A percentile compares a stretch with the other conserved stretches of the same genome.
Conservation (phyloP, 2,113 vertebrate species). For the Amphilophus citrinellus region DNA sequence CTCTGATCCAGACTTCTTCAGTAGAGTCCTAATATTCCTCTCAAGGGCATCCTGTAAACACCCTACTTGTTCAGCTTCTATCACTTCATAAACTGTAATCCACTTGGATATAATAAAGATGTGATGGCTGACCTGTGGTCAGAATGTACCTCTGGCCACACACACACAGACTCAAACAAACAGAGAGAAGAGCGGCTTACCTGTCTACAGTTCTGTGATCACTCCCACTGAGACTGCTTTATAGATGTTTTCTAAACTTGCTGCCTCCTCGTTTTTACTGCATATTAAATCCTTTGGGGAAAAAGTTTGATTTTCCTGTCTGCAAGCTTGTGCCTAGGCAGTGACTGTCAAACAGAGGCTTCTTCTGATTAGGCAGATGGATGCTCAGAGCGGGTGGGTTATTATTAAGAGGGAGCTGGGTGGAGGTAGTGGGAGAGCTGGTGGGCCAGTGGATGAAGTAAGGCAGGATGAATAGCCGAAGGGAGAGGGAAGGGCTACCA, state of each 20-base stretch:
- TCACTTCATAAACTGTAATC: conserved; percentile 25
- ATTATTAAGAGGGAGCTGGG: conserved; percentile 56
- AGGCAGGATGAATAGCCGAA: conserved; percentile 56
- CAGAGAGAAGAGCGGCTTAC: conserved; percentile 53
- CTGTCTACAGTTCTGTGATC: conserved; percentile 53
- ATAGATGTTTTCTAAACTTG: conserved; percentile 24
- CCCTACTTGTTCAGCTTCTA: not conserved
- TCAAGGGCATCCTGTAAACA: not conserved
- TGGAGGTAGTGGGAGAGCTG: conserved; percentile 2
- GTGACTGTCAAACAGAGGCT: conserved; percentile 49
- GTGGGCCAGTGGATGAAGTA: conserved; percentile 46
- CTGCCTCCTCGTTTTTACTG: conserved; percentile 45
- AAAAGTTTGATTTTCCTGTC: conserved; percentile 43
- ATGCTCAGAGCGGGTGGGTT: conserved; percentile 58
- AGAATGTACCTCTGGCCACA: not conserved
- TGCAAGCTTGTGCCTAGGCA: conserved; percentile 38
- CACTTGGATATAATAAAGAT: conserved; percentile 9
- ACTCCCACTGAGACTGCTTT: conserved; percentile 41
- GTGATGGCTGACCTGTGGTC: not conserved
- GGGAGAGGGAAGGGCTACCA: conserved; percentile 56
- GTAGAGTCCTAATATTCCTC: not conserved
- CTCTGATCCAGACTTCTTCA: not conserved
- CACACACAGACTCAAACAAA: conserved; percentile 30
- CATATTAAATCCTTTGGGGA: conserved; percentile 55
- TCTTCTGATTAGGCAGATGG: conserved; percentile 55